Percentiles rank a stretch among this genome's conserved stretches.
Evolutionary conservation across 35 echinoderm and acorn worm species (phyloP).

Genomic region (Apostichopus californicus): DNA sequence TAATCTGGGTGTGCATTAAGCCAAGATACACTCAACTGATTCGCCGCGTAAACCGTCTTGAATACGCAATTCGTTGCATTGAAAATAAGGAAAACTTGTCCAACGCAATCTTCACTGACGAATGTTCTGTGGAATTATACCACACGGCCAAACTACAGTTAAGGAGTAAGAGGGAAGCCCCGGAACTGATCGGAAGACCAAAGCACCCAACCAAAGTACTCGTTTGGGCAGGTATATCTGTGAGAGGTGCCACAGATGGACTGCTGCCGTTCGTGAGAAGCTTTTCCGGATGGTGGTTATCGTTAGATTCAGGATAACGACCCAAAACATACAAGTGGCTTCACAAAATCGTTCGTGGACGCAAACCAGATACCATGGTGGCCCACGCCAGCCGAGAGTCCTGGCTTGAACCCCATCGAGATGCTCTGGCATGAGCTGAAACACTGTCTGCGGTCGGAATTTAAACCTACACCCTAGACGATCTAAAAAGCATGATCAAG

Average conservation of each 20-base stretch:
- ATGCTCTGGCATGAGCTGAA: constrained; percentile 57
- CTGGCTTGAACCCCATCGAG: constrained; percentile 58
- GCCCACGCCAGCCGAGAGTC: constrained; percentile 34
- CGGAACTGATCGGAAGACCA: background rate
- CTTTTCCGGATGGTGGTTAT: constrained; percentile 1
- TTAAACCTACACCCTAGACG: constrained; percentile 21
- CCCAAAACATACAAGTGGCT: background rate
- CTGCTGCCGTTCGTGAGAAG: background rate
- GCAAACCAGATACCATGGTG: constrained; percentile 9
- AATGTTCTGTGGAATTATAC: constrained; percentile 45
- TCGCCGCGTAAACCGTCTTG: background rate
- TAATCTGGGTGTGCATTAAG: constrained; percentile 25
- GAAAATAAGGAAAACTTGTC: background rate
- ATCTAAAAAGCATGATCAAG: constrained; percentile 26
- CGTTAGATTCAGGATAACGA: constrained; percentile 35
- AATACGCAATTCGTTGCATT: background rate
- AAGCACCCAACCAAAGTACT: constrained; percentile 38
- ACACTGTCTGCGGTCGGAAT: background rate
- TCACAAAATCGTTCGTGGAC: background rate
- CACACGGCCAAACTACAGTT: constrained; percentile 1
- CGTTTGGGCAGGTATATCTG: constrained; percentile 56
- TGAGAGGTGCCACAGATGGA: background rate
- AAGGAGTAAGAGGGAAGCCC: background rate
- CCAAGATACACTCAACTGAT: background rate
- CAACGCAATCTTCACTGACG: constrained; percentile 24